Evolutionary conservation across 2,888 invertebrate species (phyloP), one percentile per base, ranked within the genome.

Genomic region (Globia sparganii): DNA sequence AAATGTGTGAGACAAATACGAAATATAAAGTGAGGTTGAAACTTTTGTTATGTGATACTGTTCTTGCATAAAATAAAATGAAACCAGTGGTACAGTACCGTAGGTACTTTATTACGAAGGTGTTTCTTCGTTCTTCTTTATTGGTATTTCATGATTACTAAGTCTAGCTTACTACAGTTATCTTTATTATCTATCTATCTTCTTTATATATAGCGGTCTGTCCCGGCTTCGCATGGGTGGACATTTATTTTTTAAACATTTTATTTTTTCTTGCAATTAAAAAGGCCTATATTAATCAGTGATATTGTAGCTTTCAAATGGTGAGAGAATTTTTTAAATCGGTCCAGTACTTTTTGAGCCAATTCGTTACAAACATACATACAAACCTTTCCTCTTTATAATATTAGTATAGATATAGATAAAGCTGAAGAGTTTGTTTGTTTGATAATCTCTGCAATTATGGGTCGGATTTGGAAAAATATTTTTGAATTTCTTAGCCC

Each of bases 1-100:
- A 66, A 83, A 86, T 75, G 75, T 87, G 85, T 86, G 86, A 85
- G 85, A 83, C 83, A 87, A 87, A 88, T 90, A 85, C 80, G 34
- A 86, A 88, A 88, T 90, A 86, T 78, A 61, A 83, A 79, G 77
- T 84, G 78, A 82, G 65, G 71, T 75, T 53, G 46, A 53, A 80
- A 75, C 61, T 80, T 72, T 74, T 8, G 43, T 62, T 70, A 71
- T 74, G 28, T 37, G n/a, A 43, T 49, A 15, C 59, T 18, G 31
- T 25, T 15, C 5, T 58, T 61, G 13, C 11, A 5, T 13, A 40
- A 13, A 40, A 40, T 40, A 11, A 40, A 40, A 40, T 31, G 0
- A 31, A 40, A 70, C 8, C 13, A 34, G 0, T 21, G 18, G 46
- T 53, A 3, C 2, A n/a, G n/a, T 40, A 6, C 21, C 13, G 8